Conservation (phyloP, 1,140 invertebrate genomes). For the Gonatopus flavifemur region DNA sequence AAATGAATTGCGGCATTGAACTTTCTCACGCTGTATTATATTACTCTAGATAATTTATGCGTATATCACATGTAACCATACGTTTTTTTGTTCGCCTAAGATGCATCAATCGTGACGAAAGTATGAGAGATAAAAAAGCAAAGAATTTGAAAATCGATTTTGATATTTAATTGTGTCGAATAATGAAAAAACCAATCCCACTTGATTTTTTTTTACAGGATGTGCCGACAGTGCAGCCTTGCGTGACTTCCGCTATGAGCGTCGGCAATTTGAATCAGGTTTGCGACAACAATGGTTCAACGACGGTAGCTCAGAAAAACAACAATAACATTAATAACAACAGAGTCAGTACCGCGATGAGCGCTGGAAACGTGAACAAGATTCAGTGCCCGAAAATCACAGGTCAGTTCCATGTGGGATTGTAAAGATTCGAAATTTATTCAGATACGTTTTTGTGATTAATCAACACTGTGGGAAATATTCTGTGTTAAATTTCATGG, state of each 20-base stretch:
- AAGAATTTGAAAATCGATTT: too few species aligned
- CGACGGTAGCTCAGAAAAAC: constrained; percentile 22
- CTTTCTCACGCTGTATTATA: too few species aligned
- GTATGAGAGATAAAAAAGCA: too few species aligned
- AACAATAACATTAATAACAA: constrained; percentile 39
- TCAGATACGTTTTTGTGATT: too few species aligned
- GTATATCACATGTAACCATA: too few species aligned
- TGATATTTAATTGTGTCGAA: neutral
- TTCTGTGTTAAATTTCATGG: too few species aligned
- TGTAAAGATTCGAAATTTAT: neutral
- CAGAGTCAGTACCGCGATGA: constrained; percentile 42
- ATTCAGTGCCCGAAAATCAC: constrained; percentile 40
- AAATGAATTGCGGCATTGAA: too few species aligned
- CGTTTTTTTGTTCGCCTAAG: too few species aligned
- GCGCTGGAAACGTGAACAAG: constrained; percentile 46
- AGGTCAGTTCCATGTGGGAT: constrained; percentile 25
- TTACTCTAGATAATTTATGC: too few species aligned
- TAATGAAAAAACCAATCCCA: too few species aligned
- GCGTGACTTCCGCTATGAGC: constrained; percentile 48
- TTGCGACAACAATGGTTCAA: constrained; percentile 34
- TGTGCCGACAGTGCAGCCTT: constrained; percentile 38
- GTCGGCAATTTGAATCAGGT: constrained; percentile 47
- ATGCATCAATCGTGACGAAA: too few species aligned
- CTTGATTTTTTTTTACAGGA: constrained; percentile 31
- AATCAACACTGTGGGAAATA: too few species aligned